Conservation (phyloP, 2,888 invertebrate species). For the Hesperia comma region DNA sequence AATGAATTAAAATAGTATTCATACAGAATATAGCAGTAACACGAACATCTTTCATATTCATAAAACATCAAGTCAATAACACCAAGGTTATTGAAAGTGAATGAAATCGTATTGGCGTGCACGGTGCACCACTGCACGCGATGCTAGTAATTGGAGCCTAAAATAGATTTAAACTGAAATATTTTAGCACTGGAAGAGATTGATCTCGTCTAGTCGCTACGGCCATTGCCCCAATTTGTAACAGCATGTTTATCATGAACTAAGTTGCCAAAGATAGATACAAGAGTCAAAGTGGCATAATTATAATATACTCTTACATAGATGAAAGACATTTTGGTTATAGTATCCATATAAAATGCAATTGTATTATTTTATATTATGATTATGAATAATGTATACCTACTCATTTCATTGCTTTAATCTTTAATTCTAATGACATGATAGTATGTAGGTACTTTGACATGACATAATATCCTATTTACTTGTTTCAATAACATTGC, state of each 20-base stretch:
- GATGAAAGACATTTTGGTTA: too few species aligned
- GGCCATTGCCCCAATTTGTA: conserved; percentile 1
- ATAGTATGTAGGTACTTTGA: too few species aligned
- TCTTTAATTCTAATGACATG: too few species aligned
- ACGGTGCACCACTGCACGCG: conserved; percentile 9
- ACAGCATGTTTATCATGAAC: neutral
- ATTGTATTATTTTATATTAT: too few species aligned
- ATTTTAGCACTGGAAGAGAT: conserved; percentile 17
- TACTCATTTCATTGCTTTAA: too few species aligned
- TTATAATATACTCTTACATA: neutral
- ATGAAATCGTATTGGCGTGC: conserved; percentile 15
- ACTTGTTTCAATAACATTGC: too few species aligned
- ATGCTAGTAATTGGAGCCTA: conserved; percentile 12
- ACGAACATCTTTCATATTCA: neutral
- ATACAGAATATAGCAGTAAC: too few species aligned
- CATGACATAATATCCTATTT: too few species aligned
- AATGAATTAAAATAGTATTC: too few species aligned
- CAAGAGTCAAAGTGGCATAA: neutral
- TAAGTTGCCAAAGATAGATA: neutral
- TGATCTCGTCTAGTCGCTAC: neutral
- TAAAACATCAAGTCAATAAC: conserved; percentile 3
- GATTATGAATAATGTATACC: too few species aligned
- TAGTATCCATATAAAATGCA: too few species aligned
- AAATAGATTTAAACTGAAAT: conserved; percentile 22
- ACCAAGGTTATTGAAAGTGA: conserved; percentile 30